Percentiles rank a stretch among this genome's conserved stretches.
phyloP scores from a whole-genome alignment of 2,888 invertebrate species.

The Andrena minutula region DNA sequence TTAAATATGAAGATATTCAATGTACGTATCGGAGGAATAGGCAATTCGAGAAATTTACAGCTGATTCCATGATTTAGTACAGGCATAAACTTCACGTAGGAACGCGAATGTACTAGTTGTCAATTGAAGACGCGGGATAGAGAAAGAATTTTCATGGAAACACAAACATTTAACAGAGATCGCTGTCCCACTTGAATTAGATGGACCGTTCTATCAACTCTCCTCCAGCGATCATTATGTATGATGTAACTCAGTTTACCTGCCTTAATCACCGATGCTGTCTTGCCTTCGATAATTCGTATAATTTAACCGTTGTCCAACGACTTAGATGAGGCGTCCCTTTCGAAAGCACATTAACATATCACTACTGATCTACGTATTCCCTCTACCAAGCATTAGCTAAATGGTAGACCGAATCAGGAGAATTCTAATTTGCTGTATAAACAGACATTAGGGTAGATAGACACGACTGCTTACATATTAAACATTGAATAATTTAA shows the following conservation, averaged over 20 bases:
- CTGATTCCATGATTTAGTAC: conserved; percentile 34
- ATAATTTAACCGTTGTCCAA: not conserved
- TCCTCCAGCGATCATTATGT: conserved; percentile 21
- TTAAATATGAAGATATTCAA: conserved; percentile 9
- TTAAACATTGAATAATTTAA: not conserved
- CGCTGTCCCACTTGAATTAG: not conserved
- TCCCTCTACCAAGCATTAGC: not conserved
- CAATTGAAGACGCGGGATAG: not conserved
- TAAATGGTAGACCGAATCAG: too few relatives aligned
- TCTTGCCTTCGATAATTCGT: not conserved
- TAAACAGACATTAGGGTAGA: not conserved
- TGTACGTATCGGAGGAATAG: not conserved
- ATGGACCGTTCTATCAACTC: conserved; percentile 23
- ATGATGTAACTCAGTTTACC: conserved; percentile 27
- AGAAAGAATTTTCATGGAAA: conserved; percentile 4
- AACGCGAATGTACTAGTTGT: conserved; percentile 26
- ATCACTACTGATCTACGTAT: not conserved
- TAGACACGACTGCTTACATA: not conserved
- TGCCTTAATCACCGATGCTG: conserved; percentile 27
- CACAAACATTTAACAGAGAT: not conserved
- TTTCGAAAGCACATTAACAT: conserved; percentile 14
- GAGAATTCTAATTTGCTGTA: not conserved
- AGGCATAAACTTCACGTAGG: conserved; percentile 38
- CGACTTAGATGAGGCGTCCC: not conserved
- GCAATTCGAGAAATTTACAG: conserved; percentile 5